Percentiles rank a stretch among this genome's conserved stretches.
Conservation (phyloP, 2,113 vertebrate genomes). For the Argyrosomus japonicus region DNA sequence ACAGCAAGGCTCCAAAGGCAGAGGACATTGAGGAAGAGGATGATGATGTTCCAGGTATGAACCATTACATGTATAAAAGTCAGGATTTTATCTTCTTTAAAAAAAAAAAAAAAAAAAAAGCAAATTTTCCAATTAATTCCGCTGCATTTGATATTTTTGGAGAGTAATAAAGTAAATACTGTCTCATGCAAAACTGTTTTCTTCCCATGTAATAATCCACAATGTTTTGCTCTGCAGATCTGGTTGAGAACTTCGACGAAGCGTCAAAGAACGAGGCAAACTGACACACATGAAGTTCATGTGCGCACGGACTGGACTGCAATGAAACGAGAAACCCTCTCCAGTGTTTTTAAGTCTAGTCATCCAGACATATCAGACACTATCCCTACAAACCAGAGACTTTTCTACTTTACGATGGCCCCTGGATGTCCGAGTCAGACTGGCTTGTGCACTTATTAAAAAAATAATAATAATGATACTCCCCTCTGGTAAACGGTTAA, state of each 20-base stretch:
- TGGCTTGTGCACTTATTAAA: slow-evolving; percentile 88
- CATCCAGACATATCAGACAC: slow-evolving; percentile 68
- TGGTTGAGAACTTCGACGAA: slow-evolving; percentile 99
- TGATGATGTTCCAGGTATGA: slow-evolving; percentile 95
- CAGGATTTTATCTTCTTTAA: neutral
- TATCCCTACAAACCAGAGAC: slow-evolving; percentile 70
- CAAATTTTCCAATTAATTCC: neutral
- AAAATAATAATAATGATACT: neutral
- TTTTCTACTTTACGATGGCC: slow-evolving; percentile 92
- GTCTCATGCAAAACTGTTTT: neutral
- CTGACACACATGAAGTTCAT: slow-evolving; percentile 72
- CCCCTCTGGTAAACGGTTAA: slow-evolving; percentile 68
- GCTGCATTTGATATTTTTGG: neutral
- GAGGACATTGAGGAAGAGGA: slow-evolving; percentile 99
- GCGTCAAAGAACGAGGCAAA: slow-evolving; percentile 99
- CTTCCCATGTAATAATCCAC: neutral
- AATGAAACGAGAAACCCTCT: slow-evolving; percentile 71
- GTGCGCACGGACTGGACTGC: slow-evolving; percentile 63
- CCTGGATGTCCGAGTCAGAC: slow-evolving; percentile 88
- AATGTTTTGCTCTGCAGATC: slow-evolving; percentile 85
- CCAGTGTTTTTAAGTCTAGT: slow-evolving; percentile 89
- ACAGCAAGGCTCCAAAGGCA: slow-evolving; percentile 95
- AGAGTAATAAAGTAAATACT: neutral
- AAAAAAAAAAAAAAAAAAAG: too few species aligned
- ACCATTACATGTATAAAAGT: neutral